phyloP scores from a whole-genome alignment of 2,888 invertebrate genomes.

The Nebria salina region DNA sequence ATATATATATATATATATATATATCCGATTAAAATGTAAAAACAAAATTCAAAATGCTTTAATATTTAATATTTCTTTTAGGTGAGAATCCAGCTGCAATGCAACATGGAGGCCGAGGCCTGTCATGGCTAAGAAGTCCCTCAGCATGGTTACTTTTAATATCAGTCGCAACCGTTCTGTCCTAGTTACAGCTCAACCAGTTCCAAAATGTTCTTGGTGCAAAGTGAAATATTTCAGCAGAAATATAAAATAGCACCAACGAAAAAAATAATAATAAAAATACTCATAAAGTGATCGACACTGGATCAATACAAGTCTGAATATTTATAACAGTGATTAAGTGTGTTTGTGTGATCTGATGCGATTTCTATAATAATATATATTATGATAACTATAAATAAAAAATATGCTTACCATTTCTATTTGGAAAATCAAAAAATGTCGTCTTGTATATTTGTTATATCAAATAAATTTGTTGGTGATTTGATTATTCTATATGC shows the following conservation, averaged over 20 bases:
- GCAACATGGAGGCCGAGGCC: conserved; percentile 64
- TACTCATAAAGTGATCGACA: conserved; percentile 22
- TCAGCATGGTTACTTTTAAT: conserved; percentile 61
- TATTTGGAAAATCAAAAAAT: conserved; percentile 24
- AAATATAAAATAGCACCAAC: neutral
- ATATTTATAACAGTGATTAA: conserved; percentile 26
- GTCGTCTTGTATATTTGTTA: neutral
- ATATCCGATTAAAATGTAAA: too few relatives aligned
- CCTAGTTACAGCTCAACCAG: conserved; percentile 55
- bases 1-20: too few relatives aligned
- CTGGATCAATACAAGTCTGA: conserved; percentile 40
- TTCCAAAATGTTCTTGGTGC: conserved; percentile 12
- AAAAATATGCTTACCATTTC: conserved; percentile 40
- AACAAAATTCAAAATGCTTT: too few relatives aligned
- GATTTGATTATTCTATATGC: neutral
- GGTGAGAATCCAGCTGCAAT: conserved; percentile 67
- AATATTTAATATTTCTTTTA: conserved; percentile 51
- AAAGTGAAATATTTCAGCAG: conserved; percentile 3
- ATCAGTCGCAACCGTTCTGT: conserved; percentile 57
- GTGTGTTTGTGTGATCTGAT: conserved; percentile 20
- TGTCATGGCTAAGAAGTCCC: conserved; percentile 62
- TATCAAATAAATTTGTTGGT: conserved; percentile 15
- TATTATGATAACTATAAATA: neutral
- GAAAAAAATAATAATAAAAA: neutral
- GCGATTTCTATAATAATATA: conserved; percentile 7